phyloP scores from a whole-genome alignment of 1,140 invertebrate species.

The Diorhabda carinulata region DNA sequence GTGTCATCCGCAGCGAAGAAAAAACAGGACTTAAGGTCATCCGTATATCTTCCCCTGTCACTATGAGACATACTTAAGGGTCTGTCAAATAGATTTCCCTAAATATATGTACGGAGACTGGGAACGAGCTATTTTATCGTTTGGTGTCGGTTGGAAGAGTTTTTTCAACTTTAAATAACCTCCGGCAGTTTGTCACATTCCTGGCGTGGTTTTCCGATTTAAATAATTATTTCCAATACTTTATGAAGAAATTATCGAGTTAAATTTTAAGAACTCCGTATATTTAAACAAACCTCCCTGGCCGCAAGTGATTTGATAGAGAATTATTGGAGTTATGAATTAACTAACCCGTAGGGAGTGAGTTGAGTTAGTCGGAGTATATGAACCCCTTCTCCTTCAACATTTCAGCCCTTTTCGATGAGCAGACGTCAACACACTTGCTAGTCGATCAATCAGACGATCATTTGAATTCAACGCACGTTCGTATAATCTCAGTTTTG shows the following conservation, averaged over 20 bases:
- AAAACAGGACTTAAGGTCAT: constrained; percentile 2
- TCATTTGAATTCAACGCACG: constrained; percentile 47
- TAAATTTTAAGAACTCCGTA: no score
- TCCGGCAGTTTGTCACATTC: background rate
- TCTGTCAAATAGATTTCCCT: constrained; percentile 2
- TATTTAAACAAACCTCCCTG: no score
- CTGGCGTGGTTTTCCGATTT: no score
- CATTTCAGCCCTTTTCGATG: constrained; percentile 15
- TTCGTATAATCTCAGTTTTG: constrained; percentile 46
- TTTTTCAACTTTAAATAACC: background rate
- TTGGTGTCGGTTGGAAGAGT: background rate
- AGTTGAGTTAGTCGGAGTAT: background rate
- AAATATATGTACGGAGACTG: background rate
- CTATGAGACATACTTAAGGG: background rate
- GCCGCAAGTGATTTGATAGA: no score
- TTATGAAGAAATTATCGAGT: no score
- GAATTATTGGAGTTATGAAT: constrained; percentile 1
- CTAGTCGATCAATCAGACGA: constrained; percentile 45
- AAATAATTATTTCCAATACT: no score
- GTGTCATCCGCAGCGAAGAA: background rate
- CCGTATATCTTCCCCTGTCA: background rate
- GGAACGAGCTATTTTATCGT: background rate
- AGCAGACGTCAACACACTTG: constrained; percentile 31
- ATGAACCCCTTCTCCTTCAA: background rate
- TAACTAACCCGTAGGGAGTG: constrained; percentile 6